phyloP scores from a whole-genome alignment of 2,888 invertebrate genomes.

The Macropis europaea region DNA sequence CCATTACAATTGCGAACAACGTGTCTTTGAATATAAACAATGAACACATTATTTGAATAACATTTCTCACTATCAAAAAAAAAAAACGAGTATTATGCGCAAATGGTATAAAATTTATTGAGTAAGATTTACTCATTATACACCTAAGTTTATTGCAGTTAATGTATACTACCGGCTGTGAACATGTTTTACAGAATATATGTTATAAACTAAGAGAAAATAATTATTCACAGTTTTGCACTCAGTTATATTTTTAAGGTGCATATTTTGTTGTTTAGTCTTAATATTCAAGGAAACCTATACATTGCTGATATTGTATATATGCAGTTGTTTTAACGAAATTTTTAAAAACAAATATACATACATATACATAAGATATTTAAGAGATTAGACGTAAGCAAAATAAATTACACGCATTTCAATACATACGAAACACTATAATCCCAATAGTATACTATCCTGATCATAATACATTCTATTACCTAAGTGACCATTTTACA shows the following conservation, averaged over 20 bases:
- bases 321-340: conserved; percentile 60
- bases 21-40: conserved; percentile 23
- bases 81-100: conserved; percentile 26
- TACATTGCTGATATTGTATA: conserved; percentile 58
- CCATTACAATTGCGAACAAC: conserved; percentile 20
- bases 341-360: conserved; percentile 54
- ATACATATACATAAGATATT: conserved; percentile 46
- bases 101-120: conserved; percentile 20
- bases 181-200: conserved; percentile 41
- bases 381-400: conserved; percentile 45
- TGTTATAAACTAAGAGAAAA: conserved; percentile 28
- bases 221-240: conserved; percentile 35
- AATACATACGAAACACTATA: conserved; percentile 15
- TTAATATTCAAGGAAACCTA: conserved; percentile 19
- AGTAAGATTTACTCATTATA: conserved; percentile 7
- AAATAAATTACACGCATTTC: conserved; percentile 29
- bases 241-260: conserved; percentile 23
- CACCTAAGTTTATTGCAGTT: conserved; percentile 35
- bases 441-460: conserved; percentile 26
- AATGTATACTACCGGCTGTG: conserved; percentile 47
- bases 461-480: conserved; percentile 36
- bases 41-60: conserved; percentile 6
- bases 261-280: conserved; percentile 44
- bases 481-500: conserved; percentile 32
- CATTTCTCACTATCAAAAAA: background rate